Evolutionary conservation across 2,888 invertebrate species (phyloP).

Genomic region (Nomada hirtipes): DNA sequence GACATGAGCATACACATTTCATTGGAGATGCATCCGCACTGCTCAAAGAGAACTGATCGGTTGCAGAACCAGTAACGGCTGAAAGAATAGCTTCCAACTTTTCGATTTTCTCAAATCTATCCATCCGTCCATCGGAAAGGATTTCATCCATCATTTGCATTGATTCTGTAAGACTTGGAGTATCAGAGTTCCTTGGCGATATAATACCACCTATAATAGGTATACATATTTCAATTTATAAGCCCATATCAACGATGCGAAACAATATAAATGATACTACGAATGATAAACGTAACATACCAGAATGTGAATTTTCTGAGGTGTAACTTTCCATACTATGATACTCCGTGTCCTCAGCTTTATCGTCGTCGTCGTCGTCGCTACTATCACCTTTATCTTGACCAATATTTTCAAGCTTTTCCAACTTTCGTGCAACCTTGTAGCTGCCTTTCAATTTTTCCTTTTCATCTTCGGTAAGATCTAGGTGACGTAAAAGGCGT

Average conservation of each 20-base stretch:
- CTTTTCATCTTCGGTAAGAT: slow-evolving; percentile 96
- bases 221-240: slow-evolving; percentile 18
- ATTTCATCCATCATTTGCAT: slow-evolving; percentile 96
- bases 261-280: background rate
- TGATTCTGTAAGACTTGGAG: slow-evolving; percentile 93
- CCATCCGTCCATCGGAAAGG: slow-evolving; percentile 92
- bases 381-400: slow-evolving; percentile 90
- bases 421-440: slow-evolving; percentile 96
- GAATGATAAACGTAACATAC: slow-evolving; percentile 84
- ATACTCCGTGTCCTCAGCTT: slow-evolving; percentile 87
- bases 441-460: slow-evolving; percentile 93
- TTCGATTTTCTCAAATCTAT: slow-evolving; percentile 93
- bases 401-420: slow-evolving; percentile 93
- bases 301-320: slow-evolving; percentile 88
- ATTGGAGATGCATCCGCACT: slow-evolving; percentile 85
- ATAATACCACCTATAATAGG: slow-evolving; percentile 85
- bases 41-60: slow-evolving; percentile 86
- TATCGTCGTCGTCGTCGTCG: slow-evolving; percentile 90
- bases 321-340: slow-evolving; percentile 92
- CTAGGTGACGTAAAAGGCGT: slow-evolving; percentile 93
- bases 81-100: slow-evolving; percentile 94
- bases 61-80: slow-evolving; percentile 90
- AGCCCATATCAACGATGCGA: background rate
- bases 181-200: slow-evolving; percentile 91
- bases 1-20: slow-evolving; percentile 84